Base-by-base conservation (phyloP, 2,888 invertebrate species). In the Megalurothrips usitatus region DNA sequence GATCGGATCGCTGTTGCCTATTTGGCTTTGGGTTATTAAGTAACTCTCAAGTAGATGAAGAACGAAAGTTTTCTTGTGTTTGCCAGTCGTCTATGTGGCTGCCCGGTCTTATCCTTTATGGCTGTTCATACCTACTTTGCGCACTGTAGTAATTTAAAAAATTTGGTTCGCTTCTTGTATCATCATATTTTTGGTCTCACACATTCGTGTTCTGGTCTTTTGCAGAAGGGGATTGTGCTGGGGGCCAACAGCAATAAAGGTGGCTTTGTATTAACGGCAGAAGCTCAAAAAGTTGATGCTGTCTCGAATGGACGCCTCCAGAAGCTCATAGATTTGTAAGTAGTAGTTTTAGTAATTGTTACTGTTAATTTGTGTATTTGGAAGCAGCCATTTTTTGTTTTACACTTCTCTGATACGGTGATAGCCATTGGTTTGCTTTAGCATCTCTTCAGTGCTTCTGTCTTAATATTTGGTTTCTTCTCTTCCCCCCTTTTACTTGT, bases 321-420 rank as follows among this genome's bases (percentile, higher is more conserved):
- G 68, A 75, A 75, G 68, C 68, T 75, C 26, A 75, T 75, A 75
- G 23, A 75, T 26, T 75, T 75, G 68, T 75, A 26, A 75, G 68
- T 75, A 8, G 9, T 43, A 43, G 34, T 43, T 26, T 75, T n/a
- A n/a, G n/a, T n/a, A n/a, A n/a, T n/a, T 11, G 23, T 10, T 11
- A 26, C 26, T 26, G 68, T 23, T 1, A 26, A 26, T 23, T 26
- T 75, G 23, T 26, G 1, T 12, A 26, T 10, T 9, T 23, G 8
- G 0, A 1, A 26, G 23, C 23, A n/a, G n/a, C 23, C 10, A 12
- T 75, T 23, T 75, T 26, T 23, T 9, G 8, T 75, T 75, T 10
- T 26, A 11, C 26, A 75, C 23, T 58, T 14, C 0, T 58, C 19
- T 6, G 58, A 58, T 19, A 43, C 6, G 34, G 34, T 52, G 19